These are phyloP conservation scores for Halcyon senegalensis DNA, from an alignment of 2,113 vertebrate species.

Conservation along the genomic window DNA sequence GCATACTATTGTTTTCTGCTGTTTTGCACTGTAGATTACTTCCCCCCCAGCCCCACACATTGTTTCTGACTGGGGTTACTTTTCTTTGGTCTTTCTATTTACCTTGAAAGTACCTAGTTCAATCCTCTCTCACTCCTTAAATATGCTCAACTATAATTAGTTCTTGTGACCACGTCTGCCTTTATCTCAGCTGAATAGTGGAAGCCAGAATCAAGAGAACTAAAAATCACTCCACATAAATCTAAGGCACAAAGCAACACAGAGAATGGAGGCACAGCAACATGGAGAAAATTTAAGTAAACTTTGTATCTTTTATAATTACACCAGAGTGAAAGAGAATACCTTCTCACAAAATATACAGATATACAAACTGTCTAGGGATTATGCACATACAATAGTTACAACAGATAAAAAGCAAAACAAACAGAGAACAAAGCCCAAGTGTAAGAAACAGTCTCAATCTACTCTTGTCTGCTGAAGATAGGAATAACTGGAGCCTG, in stretches of 20 bases:
- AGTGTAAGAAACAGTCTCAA: background rate
- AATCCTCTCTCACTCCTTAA: background rate
- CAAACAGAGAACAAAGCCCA: background rate
- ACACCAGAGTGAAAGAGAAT: background rate
- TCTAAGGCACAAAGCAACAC: background rate
- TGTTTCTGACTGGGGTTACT: background rate
- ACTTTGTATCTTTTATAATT: background rate
- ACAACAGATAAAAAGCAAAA: background rate
- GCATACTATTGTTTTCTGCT: background rate
- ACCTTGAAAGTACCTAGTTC: background rate
- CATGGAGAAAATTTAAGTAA: background rate
- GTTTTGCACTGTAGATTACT: background rate
- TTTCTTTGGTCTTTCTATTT: background rate
- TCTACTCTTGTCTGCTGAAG: background rate
- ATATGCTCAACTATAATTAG: background rate
- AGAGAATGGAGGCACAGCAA: background rate
- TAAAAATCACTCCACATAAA: background rate
- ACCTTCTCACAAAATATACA: background rate
- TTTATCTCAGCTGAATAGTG: background rate
- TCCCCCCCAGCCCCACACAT: rapidly evolving
- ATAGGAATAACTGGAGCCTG: background rate
- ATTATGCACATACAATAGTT: background rate
- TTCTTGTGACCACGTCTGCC: background rate
- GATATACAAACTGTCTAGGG: background rate
- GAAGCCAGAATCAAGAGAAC: background rate